Percentiles rank a stretch among this genome's conserved stretches.
phyloP scores from a whole-genome alignment of 2,797 vertebrate species.

The Hyperoplus immaculatus region DNA sequence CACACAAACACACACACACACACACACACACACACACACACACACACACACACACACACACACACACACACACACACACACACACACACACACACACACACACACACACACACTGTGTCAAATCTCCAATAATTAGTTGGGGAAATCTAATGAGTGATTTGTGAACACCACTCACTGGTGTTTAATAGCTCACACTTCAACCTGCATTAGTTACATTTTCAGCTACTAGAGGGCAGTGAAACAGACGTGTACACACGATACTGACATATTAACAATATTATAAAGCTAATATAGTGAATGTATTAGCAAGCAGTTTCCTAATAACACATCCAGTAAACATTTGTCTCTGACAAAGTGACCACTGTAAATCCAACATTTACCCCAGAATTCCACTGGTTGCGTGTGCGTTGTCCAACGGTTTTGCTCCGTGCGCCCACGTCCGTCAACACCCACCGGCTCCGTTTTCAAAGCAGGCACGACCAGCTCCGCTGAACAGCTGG shows the following conservation, averaged over 20 bases:
- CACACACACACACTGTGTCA: too few relatives aligned
- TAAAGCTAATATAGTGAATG: background rate
- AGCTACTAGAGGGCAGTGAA: background rate
- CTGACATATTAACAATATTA: background rate
- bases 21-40: too few relatives aligned
- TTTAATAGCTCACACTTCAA: conserved; percentile 17
- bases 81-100: too few relatives aligned
- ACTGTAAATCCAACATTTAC: background rate
- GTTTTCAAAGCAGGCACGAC: too few relatives aligned
- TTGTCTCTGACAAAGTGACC: background rate
- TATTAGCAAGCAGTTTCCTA: background rate
- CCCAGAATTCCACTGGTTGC: too few relatives aligned
- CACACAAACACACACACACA: too few relatives aligned
- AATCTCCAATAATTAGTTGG: conserved; percentile 7
- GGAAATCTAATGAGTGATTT: conserved; percentile 4
- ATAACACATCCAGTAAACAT: background rate
- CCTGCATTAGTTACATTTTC: background rate
- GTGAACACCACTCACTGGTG: background rate
- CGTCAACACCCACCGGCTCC: too few relatives aligned
- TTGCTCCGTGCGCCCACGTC: too few relatives aligned
- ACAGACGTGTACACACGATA: background rate
- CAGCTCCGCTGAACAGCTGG: too few relatives aligned
- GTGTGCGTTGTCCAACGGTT: too few relatives aligned
- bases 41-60: too few relatives aligned
- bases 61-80: too few relatives aligned